Base-by-base conservation (phyloP, 2,888 invertebrate species). In the Caenorhabditis panamensis region DNA sequence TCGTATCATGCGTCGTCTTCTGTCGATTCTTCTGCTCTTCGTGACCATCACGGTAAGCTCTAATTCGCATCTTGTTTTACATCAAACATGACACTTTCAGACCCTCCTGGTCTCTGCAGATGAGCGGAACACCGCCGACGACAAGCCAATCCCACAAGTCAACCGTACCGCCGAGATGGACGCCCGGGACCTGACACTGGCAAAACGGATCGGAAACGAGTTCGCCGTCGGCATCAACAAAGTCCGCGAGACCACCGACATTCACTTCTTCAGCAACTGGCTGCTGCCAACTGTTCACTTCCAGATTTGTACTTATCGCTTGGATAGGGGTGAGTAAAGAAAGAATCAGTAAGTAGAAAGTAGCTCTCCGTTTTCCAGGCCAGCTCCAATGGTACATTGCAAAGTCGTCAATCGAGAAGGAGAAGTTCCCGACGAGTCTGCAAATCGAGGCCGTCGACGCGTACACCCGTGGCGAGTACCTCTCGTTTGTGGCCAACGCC, bases 181-280 rank as follows among this genome's bases (percentile, higher is more conserved):
- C n/a, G 64, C 73, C 2, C 47, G 47, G 13, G 73, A 73, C 37
- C 28, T 73, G 8, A 41, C 31, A 16, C 20, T 73, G 51, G 73
- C 64, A 0, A 64, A 59, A 18, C 36, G 36, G 2, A 24, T 56
- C 11, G 64, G 58, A n/a, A 51, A 31, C 6, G 24, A 58, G 28
- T 73, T 73, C 18, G 73, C 73, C n/a, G 58, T 37, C 9, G 64
- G 56, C 26, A 18, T 63, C 2, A 73, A 64, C 64, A 56, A 59
- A 11, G 51, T 73, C 5, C 49, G 73, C 22, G 26, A 26, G 36
- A 64, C 56, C n/a, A 51, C 64, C 20, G 59, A 73, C 28, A 58
- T 73, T 6, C 64, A 64, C 41, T 58, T 58, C 22, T 51, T 73
- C 51, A 66, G 58, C 37, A 59, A 73, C 6, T 58, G 58, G 49